A percentile compares a stretch with the other conserved stretches of the same genome.
phyloP scores from a whole-genome alignment of 2,113 vertebrate species.

The Brachypodius melanocephalos region DNA sequence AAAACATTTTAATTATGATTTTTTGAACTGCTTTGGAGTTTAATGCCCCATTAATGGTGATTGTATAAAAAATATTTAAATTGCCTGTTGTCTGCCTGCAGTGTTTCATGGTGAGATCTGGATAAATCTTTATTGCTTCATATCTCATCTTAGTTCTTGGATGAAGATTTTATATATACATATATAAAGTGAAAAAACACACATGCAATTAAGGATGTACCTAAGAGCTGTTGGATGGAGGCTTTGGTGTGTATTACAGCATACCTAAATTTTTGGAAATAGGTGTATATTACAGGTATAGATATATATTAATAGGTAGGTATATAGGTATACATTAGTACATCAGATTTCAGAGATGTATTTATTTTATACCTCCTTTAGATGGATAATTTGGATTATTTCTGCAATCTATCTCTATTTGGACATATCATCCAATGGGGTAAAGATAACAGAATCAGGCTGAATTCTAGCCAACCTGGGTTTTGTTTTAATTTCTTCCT shows the following conservation, averaged over 20 bases:
- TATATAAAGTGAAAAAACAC: neutral
- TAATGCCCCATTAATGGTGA: neutral
- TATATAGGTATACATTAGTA: neutral
- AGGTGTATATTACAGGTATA: neutral
- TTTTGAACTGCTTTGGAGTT: neutral
- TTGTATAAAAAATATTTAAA: neutral
- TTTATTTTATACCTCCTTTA: neutral
- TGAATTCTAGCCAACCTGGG: neutral
- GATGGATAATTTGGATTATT: neutral
- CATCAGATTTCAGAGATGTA: neutral
- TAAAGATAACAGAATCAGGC: neutral
- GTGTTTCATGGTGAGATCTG: neutral
- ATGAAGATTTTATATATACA: neutral
- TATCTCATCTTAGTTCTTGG: neutral
- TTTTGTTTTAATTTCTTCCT: constrained; percentile 4
- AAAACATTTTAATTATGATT: constrained; percentile 10
- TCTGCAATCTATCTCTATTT: neutral
- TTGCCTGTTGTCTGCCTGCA: neutral
- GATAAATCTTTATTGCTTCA: neutral
- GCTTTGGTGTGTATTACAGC: neutral
- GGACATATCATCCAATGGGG: neutral
- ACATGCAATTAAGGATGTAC: neutral
- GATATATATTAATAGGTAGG: neutral
- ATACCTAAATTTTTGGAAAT: neutral
- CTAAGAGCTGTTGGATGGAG: neutral